Evolutionary conservation across 2,797 vertebrate genomes (phyloP), one percentile per base, ranked within the genome.

Genomic region (Ibycter americanus): DNA sequence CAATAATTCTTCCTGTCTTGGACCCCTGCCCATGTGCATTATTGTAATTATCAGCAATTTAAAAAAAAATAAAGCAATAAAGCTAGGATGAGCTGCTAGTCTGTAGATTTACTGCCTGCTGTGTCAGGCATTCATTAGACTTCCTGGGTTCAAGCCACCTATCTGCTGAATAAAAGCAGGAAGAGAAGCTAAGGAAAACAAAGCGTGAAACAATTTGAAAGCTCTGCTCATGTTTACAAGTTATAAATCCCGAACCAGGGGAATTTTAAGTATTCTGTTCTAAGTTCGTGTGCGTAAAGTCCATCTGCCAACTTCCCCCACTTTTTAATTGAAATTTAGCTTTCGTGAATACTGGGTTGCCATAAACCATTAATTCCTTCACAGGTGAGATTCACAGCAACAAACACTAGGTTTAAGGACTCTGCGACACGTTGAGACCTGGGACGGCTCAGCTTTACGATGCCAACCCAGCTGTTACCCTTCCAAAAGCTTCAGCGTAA

Each of bases 1-100:
- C 97, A 97, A 95, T 98, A 97, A 97, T 97, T 97, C 97, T 98
- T 98, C 98, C 97, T 97, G 97, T 84, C 96, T 98, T 98, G 98
- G 97, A 93, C 87, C 84, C 42, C 51, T 93, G 98, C 98, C 98
- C 95, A 32, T 58, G 89, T 95, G 93, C 97, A 97, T 98, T 98
- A 98, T 94, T 98, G 96, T 97, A 98, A 98, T 98, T 97, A 98
- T 97, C 97, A 97, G 97, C 97, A 97, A 97, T 97, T 97, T 93
- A 23, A 95, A 97, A 97, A 98, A 97, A 97, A 97, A 93, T 95
- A 97, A 97, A 97, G 96, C 96, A 98, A 96, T 97, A 97, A 97
- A 95, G 83, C 92, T 74, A 83, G 95, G 96, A 96, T 89, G 96
- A 97, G 92, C 92, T 92, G 89, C 91, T 97, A 19, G 88, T 83